Evolutionary conservation across 2,797 vertebrate species (phyloP).

Genomic region (Cynopterus sphinx): DNA sequence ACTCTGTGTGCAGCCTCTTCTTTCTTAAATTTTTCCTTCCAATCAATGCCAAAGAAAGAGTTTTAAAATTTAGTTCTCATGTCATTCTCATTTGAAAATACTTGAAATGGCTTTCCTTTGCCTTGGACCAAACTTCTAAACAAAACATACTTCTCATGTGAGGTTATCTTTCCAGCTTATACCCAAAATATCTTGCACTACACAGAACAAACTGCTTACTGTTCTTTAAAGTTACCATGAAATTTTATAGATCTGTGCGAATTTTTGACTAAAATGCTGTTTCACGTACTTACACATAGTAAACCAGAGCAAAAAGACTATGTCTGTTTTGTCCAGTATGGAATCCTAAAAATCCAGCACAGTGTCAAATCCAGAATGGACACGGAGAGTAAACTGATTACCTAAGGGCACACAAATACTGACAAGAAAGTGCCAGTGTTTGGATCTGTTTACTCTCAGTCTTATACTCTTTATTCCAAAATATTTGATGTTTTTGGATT

Average conservation of each 20-base stretch:
- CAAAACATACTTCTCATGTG: neutral
- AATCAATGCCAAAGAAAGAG: neutral
- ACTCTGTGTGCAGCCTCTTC: neutral
- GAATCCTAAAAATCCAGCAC: neutral
- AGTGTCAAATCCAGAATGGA: neutral
- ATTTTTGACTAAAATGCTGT: neutral
- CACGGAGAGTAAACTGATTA: neutral
- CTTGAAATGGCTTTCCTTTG: neutral
- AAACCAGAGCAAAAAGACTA: neutral
- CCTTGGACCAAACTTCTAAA: neutral
- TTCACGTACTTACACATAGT: neutral
- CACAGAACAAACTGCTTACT: neutral
- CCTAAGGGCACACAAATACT: neutral
- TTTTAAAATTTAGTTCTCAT: neutral
- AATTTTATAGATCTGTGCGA: neutral
- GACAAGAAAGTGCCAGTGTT: neutral
- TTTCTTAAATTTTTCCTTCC: neutral
- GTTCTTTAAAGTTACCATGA: neutral
- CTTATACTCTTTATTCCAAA: neutral
- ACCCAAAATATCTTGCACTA: neutral
- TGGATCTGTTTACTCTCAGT: neutral
- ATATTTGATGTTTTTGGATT: neutral
- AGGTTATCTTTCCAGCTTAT: neutral
- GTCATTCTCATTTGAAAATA: neutral
- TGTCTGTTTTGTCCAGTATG: neutral